Percentiles rank a stretch among this genome's conserved stretches.
phyloP scores from a whole-genome alignment of 1,140 invertebrate species.

The Ridgeia piscesae region DNA sequence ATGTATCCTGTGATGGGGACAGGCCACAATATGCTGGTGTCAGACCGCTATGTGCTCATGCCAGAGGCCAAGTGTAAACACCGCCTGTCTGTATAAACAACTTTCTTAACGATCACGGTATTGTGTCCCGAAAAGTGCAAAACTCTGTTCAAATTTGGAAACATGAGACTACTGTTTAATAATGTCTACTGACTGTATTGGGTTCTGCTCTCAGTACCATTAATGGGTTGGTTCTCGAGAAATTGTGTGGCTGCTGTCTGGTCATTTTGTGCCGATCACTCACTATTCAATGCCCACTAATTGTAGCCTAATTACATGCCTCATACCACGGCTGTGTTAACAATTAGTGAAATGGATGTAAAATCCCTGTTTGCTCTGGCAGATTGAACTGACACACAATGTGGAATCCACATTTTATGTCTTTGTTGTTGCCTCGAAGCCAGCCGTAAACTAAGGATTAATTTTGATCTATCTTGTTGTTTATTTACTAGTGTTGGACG shows the following conservation, averaged over 20 bases:
- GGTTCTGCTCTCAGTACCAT: not conserved
- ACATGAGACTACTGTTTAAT: not conserved
- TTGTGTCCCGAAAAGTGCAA: not conserved
- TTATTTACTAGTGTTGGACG: not conserved
- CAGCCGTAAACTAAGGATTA: too few species aligned
- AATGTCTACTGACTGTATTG: not conserved
- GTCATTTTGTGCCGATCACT: not conserved
- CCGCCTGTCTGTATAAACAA: not conserved
- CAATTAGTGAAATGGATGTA: not conserved
- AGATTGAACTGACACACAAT: too few species aligned
- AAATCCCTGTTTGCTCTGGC: not conserved
- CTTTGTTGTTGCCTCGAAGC: too few species aligned
- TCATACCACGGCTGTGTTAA: not conserved
- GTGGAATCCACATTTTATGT: too few species aligned
- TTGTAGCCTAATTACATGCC: not conserved
- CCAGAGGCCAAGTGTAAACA: not conserved
- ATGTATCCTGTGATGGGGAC: not conserved
- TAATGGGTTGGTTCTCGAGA: not conserved
- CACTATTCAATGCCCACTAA: not conserved
- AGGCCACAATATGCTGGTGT: not conserved
- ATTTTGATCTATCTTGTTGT: not conserved
- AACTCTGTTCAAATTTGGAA: not conserved
- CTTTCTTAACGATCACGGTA: not conserved
- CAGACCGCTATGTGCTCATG: too few species aligned
- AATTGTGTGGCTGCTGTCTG: not conserved